Evolutionary conservation across 2,888 invertebrate species (phyloP), one percentile per base, ranked within the genome.

Genomic region (Alloscopus bannaensis): DNA sequence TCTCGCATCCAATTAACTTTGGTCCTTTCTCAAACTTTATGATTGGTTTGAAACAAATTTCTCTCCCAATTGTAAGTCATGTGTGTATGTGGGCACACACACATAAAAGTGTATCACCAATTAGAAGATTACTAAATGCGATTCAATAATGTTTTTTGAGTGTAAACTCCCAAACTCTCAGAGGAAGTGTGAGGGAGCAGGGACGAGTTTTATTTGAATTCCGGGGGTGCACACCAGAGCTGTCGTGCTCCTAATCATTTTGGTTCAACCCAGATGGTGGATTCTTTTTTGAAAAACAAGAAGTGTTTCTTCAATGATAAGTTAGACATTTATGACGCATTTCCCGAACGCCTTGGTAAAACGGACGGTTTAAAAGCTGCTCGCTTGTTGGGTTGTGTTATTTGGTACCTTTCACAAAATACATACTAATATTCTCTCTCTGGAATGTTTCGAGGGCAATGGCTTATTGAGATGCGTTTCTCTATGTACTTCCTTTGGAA

Each of bases 271-370:
- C n/a, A n/a, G n/a, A n/a, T n/a, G n/a, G n/a, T n/a, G n/a, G n/a
- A n/a, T n/a, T n/a, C n/a, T n/a, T n/a, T n/a, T n/a, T n/a, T n/a
- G n/a, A n/a, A n/a, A n/a, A n/a, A n/a, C n/a, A n/a, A n/a, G 45
- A 65, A 62, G 62, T 73, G 64, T 22, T 24, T 55, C 50, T 62
- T 64, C 47, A 60, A 75, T 66, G 75, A 66, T 75, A 75, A 66
- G 59, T 66, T 66, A 47, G 75, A 69, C 76, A 20, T 76, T 76
- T 68, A 76, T 76, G 68, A 68, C 62, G 50, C 64, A 22, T 24
- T n/a, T n/a, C 24, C 24, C 40, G n/a, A 62, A n/a, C 11, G 28
- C n/a, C 2, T n/a, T n/a, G n/a, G n/a, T n/a, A n/a, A n/a, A n/a
- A n/a, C n/a, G n/a, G n/a, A n/a, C n/a, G n/a, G n/a, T n/a, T n/a